Base-by-base conservation (phyloP, 1,140 invertebrate genomes). In the Popillia japonica region DNA sequence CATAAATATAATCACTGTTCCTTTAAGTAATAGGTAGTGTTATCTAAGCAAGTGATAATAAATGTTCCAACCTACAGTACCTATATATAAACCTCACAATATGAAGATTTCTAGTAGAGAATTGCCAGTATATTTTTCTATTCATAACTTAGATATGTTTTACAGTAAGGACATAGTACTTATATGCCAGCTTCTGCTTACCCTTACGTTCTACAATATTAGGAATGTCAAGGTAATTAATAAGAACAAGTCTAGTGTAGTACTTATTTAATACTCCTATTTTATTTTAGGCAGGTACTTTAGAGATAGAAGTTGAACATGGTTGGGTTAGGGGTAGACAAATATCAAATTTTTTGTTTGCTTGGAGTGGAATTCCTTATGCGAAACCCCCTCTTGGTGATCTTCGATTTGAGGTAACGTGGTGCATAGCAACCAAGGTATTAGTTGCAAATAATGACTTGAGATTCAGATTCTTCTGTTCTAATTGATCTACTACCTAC, bases 321-420 rank as follows among this genome's bases (percentile, higher is more conserved):
- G 59, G 59, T 2, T 61, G 59, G 59, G 17, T 20, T 14, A 20
- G 7, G n/a, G 59, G 59, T 17, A 22, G n/a, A 61, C 6, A 17
- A 17, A 7, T 44, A 44, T 20, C n/a, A 17, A n/a, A 61, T 20
- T 61, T 8, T 17, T 88, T 89, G 34, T 87, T 90, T 77, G 88
- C 88, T 9, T 92, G 90, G 79, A 86, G 89, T 77, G 90, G 90
- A 10, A 88, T 92, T 72, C 91, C 92, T 22, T 92, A 90, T 80
- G 91, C 91, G 7, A 82, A 88, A 79, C 89, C 91, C 68, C 91
- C 91, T 11, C 78, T 90, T 9, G 87, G 88, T 74, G 85, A 89
- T 77, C 83, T 90, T 44, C 85, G 92, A 79, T 92, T 92, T 85
- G 86, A 87, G 77, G 79, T 79, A 77, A 34, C 0, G 22, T 72